phyloP scores from a whole-genome alignment of 2,113 vertebrate genomes.

The Natator depressus region DNA sequence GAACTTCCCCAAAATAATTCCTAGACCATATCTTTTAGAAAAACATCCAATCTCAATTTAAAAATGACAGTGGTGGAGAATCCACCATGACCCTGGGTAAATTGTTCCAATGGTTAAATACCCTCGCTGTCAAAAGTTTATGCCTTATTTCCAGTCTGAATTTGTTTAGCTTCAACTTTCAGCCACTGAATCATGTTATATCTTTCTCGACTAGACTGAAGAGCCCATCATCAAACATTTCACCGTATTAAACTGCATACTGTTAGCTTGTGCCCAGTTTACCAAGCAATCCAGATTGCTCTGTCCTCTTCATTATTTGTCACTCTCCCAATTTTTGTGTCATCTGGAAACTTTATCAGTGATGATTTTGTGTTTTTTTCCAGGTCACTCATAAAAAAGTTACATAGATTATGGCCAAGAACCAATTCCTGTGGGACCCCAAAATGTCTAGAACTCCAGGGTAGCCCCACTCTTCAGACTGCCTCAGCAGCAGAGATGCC shows the following conservation, averaged over 20 bases:
- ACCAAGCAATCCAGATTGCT: not conserved
- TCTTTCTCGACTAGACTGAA: not conserved
- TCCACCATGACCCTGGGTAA: not conserved
- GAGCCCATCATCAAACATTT: not conserved
- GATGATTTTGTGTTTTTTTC: not conserved
- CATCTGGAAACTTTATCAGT: not conserved
- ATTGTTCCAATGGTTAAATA: not conserved
- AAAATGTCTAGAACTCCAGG: not conserved
- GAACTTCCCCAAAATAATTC: not conserved
- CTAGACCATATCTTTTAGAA: not conserved
- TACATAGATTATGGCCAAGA: not conserved
- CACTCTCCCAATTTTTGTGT: not conserved
- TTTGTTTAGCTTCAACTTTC: not conserved
- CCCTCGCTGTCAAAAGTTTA: not conserved
- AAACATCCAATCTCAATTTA: no score
- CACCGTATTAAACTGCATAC: not conserved
- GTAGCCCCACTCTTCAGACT: not conserved
- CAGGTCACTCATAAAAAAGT: not conserved
- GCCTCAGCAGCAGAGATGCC: not conserved
- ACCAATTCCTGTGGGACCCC: not conserved
- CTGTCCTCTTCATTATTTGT: not conserved
- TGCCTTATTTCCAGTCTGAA: not conserved
- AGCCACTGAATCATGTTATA: not conserved
- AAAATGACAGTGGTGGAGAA: not conserved
- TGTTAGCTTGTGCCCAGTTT: not conserved